Conservation (phyloP, 2,888 invertebrate species). For the Exephanes ischioxanthus region DNA sequence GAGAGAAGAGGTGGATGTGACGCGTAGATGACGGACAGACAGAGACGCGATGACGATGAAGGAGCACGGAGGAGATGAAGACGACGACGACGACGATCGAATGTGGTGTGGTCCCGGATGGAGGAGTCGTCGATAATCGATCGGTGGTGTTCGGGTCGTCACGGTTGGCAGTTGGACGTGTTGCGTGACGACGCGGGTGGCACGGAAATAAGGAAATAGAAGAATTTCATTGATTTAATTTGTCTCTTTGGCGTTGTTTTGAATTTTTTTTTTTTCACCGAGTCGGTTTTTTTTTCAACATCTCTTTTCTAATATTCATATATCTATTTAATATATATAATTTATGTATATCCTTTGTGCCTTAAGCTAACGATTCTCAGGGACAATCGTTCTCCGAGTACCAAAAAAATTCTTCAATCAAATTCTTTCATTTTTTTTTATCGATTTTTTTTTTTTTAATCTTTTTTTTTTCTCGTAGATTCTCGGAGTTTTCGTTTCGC, state of each 20-base stretch:
- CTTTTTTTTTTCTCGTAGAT: neutral
- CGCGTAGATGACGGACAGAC: slow-evolving; percentile 42
- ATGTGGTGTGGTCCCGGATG: slow-evolving; percentile 67
- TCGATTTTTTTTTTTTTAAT: neutral
- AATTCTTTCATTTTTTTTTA: neutral
- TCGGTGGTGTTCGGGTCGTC: slow-evolving; percentile 61
- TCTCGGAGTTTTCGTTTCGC: slow-evolving; percentile 2
- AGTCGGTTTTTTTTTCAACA: neutral
- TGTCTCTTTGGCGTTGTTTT: slow-evolving; percentile 60
- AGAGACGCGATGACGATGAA: slow-evolving; percentile 34
- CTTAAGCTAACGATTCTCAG: slow-evolving; percentile 30
- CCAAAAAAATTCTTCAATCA: slow-evolving; percentile 11
- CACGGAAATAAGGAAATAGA: slow-evolving; percentile 84
- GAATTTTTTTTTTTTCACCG: slow-evolving; percentile 55
- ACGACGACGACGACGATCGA: slow-evolving; percentile 64
- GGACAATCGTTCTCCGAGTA: slow-evolving; percentile 23
- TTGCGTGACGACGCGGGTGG: slow-evolving; percentile 71
- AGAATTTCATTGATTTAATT: slow-evolving; percentile 83
- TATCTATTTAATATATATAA: slow-evolving; percentile 39
- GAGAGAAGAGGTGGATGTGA: slow-evolving; percentile 42
- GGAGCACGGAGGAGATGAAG: slow-evolving; percentile 64
- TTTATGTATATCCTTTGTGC: slow-evolving; percentile 36
- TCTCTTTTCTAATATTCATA: slow-evolving; percentile 39
- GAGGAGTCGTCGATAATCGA: slow-evolving; percentile 61
- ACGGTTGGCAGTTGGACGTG: slow-evolving; percentile 65